phyloP scores from a whole-genome alignment of 2,113 vertebrate genomes.

The Onychostoma macrolepis region DNA sequence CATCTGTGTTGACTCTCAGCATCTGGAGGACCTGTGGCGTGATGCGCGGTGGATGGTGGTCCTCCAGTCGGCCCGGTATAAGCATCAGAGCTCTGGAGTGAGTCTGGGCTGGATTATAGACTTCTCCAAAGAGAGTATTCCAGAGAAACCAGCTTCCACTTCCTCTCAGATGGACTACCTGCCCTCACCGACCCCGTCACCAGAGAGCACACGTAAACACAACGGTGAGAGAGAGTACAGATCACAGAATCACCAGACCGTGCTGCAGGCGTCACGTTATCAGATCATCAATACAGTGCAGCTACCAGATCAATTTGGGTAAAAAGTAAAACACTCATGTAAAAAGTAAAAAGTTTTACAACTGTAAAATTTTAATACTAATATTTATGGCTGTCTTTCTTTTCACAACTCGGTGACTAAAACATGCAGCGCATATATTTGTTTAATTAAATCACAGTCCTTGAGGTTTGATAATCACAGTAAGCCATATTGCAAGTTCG shows the following conservation, averaged over 20 bases:
- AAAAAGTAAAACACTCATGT: background rate
- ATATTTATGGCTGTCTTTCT: background rate
- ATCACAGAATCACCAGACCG: background rate
- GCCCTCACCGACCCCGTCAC: conserved; percentile 83
- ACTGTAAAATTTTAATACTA: background rate
- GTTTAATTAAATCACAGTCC: no score
- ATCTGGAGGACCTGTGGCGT: conserved; percentile 92
- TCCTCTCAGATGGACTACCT: conserved; percentile 83
- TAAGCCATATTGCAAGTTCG: no score
- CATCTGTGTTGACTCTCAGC: conserved; percentile 68
- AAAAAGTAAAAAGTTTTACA: no score
- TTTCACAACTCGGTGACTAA: background rate
- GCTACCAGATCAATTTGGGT: background rate
- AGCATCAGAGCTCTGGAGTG: conserved; percentile 84
- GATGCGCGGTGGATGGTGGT: conserved; percentile 92
- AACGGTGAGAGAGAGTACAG: conserved; percentile 70
- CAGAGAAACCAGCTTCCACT: conserved; percentile 76
- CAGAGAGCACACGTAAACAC: conserved; percentile 79
- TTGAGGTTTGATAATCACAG: no score
- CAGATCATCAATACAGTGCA: background rate
- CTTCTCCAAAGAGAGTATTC: conserved; percentile 68
- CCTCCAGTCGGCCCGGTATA: conserved; percentile 88
- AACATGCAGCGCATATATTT: no score
- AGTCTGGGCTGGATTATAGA: conserved; percentile 82
- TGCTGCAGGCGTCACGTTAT: background rate